Evolutionary conservation across 2,113 vertebrate species (phyloP).

Genomic region (Prietella phreatophila): DNA sequence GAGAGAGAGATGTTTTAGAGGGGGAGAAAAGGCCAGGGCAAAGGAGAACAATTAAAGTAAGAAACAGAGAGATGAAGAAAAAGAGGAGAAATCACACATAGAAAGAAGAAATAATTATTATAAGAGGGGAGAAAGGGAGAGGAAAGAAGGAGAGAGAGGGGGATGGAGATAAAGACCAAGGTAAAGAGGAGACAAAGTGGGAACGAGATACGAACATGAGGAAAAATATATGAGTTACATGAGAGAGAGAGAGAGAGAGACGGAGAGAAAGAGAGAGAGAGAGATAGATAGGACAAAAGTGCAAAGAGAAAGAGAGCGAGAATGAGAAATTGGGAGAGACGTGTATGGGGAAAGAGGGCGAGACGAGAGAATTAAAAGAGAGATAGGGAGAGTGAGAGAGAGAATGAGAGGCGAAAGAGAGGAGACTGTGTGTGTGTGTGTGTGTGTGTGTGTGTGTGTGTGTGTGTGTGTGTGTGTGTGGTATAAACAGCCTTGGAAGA

Average conservation of each 20-base stretch:
- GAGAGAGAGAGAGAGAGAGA: neutral
- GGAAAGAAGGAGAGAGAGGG: neutral
- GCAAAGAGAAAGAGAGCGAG: neutral
- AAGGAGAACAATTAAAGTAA: neutral
- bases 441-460: neutral
- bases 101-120: neutral
- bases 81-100: neutral
- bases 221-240: too few relatives aligned
- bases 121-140: neutral
- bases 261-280: neutral
- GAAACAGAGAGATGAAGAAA: neutral
- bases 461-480: neutral
- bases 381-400: too few relatives aligned
- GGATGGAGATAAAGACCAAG: neutral
- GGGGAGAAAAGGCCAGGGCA: neutral
- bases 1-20: slow-evolving; percentile 1
- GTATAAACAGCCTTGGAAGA: neutral
- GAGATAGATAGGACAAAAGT: neutral
- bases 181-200: neutral
- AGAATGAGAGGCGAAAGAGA: too few relatives aligned
- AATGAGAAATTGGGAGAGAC: neutral
- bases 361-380: neutral
- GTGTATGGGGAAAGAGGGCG: neutral
- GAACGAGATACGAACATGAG: neutral
- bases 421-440: neutral